Evolutionary conservation across 1,140 invertebrate species (phyloP), one percentile per base, ranked within the genome.

Genomic region (Eriosoma lanigerum): DNA sequence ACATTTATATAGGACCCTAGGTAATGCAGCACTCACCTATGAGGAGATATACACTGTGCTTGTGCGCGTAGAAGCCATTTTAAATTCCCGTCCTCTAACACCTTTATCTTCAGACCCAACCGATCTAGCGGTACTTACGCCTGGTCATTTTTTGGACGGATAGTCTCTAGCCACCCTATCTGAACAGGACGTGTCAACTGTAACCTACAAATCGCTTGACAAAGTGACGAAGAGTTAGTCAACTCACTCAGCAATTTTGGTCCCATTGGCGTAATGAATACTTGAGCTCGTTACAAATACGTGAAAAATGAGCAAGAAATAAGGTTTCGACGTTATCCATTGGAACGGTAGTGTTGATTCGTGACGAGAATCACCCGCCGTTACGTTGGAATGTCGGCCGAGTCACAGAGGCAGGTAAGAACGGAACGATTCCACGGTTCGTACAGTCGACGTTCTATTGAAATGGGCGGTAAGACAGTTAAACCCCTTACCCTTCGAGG

Each of bases 31-130:
- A 10, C 82, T 86, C 12, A 86, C 83, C 5, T 84, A 83, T 60
- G 83, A 84, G 75, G 82, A 86, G 48, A 64, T 86, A 32, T 64
- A 76, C 4, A 85, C 85, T 12, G 80, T 84, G 19, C 44, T 86
- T 32, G 82, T 82, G 29, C 84, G 84, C 56, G 82, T 85, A 13
- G 85, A 85, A 17, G 66, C 66, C 0, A 48, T 68, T 3, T 68
- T 68, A 48, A 68, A 68, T 3, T 86, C 84, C 15, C 83, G 86
- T 46, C 86, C 85, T 15, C 21, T 87, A 24, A 68, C 12, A 46
- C 44, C 44, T 6, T 4, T 68, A 24, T 48, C 64, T 8, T 38
- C 64, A 4, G 64, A 68, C 13, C 64, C 32, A 1, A 5, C 19
- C 3, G 64, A 46, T 15, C 4, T 68, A 1, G 56, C 56, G n/a